These are phyloP conservation scores for Melikaiella ostensackeni DNA, from an alignment of 2,888 invertebrate species.

Conservation along the genomic window DNA sequence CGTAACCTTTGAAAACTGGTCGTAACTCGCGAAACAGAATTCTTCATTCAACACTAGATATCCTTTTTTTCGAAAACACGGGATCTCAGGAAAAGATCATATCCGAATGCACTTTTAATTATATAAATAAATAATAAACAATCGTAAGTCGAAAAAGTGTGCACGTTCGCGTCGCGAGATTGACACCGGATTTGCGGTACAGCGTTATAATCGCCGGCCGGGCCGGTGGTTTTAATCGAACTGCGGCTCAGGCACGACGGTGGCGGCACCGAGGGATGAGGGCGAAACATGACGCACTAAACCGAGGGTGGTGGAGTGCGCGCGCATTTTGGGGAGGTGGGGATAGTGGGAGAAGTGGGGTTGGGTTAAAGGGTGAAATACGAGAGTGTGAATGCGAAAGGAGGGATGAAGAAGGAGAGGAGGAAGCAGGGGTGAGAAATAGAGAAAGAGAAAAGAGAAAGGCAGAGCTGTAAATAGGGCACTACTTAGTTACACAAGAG, in stretches of 20 bases:
- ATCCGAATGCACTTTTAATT: neutral
- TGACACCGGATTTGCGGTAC: constrained; percentile 40
- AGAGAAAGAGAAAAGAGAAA: constrained; percentile 24
- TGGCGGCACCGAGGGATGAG: constrained; percentile 67
- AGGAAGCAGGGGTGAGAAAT: constrained; percentile 9
- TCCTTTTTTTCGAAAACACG: neutral
- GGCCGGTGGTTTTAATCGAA: constrained; percentile 77
- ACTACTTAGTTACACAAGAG: constrained; percentile 38
- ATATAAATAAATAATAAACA: constrained; percentile 14
- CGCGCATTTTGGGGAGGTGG: constrained; percentile 33
- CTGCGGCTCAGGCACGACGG: constrained; percentile 73
- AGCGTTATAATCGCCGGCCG: constrained; percentile 73
- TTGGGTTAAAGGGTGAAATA: constrained; percentile 40
- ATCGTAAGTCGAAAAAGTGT: neutral
- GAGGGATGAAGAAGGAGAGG: constrained; percentile 31
- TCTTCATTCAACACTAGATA: neutral
- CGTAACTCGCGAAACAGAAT: neutral
- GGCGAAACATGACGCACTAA: constrained; percentile 44
- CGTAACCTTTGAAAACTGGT: neutral
- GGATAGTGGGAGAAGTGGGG: constrained; percentile 46
- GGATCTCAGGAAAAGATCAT: neutral
- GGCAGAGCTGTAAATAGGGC: constrained; percentile 21
- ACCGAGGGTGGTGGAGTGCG: constrained; percentile 49
- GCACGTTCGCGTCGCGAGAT: constrained; percentile 44
- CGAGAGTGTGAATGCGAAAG: constrained; percentile 41